Evolutionary conservation across 1,140 invertebrate species (phyloP).

Genomic region (Acromyrmex charruanus): DNA sequence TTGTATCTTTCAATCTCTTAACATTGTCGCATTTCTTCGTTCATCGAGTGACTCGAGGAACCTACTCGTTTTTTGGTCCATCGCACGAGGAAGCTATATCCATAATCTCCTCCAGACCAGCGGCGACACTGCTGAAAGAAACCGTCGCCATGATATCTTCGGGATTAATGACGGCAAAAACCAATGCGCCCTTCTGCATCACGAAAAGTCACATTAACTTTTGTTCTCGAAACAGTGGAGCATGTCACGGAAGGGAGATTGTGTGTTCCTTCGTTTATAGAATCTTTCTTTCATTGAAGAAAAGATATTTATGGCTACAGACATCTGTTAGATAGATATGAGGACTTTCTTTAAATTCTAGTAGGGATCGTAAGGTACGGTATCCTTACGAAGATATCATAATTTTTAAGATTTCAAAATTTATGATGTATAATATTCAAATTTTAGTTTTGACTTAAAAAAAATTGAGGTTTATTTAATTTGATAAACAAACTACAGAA

Average conservation of each 20-base stretch:
- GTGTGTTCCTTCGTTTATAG: neutral
- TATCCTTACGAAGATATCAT: neutral
- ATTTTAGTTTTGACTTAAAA: neutral
- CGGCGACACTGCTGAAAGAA: slow-evolving; percentile 46
- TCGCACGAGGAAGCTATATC: slow-evolving; percentile 6
- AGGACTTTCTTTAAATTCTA: neutral
- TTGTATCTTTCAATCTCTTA: slow-evolving; percentile 27
- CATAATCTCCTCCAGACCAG: slow-evolving; percentile 59
- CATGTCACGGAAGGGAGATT: neutral
- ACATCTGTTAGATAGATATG: slow-evolving; percentile 1
- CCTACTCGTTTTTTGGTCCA: neutral
- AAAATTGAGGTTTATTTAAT: neutral
- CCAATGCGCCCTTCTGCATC: neutral
- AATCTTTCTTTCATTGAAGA: slow-evolving; percentile 9
- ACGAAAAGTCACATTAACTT: slow-evolving; percentile 56
- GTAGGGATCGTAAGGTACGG: neutral
- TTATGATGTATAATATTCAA: neutral
- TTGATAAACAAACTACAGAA: neutral
- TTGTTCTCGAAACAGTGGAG: neutral
- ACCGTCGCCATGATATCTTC: slow-evolving; percentile 60
- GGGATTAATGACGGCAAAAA: slow-evolving; percentile 69
- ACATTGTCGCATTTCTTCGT: slow-evolving; percentile 15
- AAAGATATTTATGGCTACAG: slow-evolving; percentile 50
- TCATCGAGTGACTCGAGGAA: slow-evolving; percentile 17
- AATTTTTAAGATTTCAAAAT: neutral